Evolutionary conservation across 2,797 vertebrate species (phyloP).

Genomic region (Hypotaenidia okinawae): DNA sequence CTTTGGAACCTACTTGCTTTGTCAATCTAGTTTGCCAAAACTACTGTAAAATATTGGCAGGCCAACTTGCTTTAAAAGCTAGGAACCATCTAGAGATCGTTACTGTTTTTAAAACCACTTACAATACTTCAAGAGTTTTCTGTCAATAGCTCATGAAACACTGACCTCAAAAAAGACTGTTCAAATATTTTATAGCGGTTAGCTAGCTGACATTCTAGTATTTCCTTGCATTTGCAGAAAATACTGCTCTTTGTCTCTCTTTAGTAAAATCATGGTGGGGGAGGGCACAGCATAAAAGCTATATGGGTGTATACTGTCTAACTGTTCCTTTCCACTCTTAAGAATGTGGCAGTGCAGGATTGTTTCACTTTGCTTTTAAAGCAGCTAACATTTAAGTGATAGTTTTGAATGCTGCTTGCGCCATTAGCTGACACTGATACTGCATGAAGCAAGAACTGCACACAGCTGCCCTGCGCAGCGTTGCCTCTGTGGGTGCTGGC

Average conservation of each 20-base stretch:
- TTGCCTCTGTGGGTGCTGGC: not conserved
- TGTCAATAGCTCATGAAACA: not conserved
- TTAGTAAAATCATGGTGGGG: not conserved
- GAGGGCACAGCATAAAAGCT: not conserved
- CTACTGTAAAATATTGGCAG: not conserved
- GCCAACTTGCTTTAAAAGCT: not conserved
- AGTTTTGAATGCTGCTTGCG: not conserved
- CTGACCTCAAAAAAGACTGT: not conserved
- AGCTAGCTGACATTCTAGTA: not conserved
- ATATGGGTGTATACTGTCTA: not conserved
- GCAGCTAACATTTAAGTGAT: not conserved
- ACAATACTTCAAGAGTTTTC: not conserved
- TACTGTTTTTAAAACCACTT: not conserved
- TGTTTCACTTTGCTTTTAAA: not conserved
- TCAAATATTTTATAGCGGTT: not conserved
- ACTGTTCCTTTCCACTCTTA: not conserved
- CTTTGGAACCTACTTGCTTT: not conserved
- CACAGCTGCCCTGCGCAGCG: not conserved
- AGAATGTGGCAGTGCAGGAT: not conserved
- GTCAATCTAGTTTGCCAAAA: not conserved
- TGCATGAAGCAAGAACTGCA: not conserved
- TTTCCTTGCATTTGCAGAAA: slow-evolving; percentile 1
- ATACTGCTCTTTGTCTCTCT: not conserved
- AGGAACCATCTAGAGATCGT: not conserved
- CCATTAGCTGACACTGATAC: not conserved